Evolutionary conservation across 2,888 invertebrate species (phyloP).

Genomic region (Syritta pipiens): DNA sequence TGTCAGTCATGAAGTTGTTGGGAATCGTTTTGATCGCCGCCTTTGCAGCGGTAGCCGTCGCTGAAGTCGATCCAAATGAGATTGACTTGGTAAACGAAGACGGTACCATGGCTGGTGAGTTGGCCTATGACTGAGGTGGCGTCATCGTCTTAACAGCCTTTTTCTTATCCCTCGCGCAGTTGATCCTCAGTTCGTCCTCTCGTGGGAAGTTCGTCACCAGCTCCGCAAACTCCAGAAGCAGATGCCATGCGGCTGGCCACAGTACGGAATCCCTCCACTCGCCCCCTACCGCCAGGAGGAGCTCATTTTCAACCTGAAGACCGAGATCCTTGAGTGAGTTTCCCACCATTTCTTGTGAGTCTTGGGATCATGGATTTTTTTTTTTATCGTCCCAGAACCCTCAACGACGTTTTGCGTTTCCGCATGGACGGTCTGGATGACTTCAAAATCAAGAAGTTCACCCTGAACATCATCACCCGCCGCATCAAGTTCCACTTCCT

Average conservation of each 20-base stretch:
- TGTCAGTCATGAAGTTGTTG: slow-evolving; percentile 69
- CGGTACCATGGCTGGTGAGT: slow-evolving; percentile 72
- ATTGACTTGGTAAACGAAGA: slow-evolving; percentile 71
- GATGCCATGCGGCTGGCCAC: slow-evolving; percentile 73
- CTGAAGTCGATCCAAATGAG: slow-evolving; percentile 72
- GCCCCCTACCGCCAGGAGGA: slow-evolving; percentile 71
- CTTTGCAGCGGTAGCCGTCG: slow-evolving; percentile 72
- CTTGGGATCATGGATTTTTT: not conserved
- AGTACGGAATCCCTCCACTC: slow-evolving; percentile 73
- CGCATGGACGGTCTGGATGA: slow-evolving; percentile 73
- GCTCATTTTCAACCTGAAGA: slow-evolving; percentile 5
- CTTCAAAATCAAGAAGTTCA: slow-evolving; percentile 74
- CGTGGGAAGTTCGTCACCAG: slow-evolving; percentile 74
- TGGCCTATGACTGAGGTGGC: not conserved
- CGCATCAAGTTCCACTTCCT: slow-evolving; percentile 74
- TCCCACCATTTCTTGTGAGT: slow-evolving; percentile 35
- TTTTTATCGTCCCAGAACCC: slow-evolving; percentile 69
- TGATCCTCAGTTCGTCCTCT: slow-evolving; percentile 73
- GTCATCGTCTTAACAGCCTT: not conserved
- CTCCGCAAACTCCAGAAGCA: slow-evolving; percentile 70
- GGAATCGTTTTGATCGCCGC: slow-evolving; percentile 73
- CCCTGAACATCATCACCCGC: slow-evolving; percentile 72
- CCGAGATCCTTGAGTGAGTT: slow-evolving; percentile 53
- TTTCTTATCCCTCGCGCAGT: slow-evolving; percentile 66
- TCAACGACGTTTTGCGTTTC: slow-evolving; percentile 72